Base-by-base conservation (phyloP, 2,113 vertebrate species). In the Aphyosemion australe region DNA sequence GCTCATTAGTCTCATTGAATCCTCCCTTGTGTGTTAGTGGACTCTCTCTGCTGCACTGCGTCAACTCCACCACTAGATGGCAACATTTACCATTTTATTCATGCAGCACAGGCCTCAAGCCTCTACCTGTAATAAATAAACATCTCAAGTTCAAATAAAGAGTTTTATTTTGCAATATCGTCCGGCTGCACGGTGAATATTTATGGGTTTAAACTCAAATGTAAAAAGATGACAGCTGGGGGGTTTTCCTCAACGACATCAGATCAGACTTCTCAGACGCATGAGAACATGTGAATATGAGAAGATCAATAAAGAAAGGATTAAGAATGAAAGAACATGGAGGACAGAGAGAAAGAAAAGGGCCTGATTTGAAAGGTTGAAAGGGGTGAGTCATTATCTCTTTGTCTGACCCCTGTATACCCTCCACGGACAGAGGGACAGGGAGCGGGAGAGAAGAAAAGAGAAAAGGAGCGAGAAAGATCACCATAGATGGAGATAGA, bases 1-100 rank as follows among this genome's bases (percentile, higher is more conserved):
- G 83, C 92, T 93, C 93, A 94, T 94, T 93, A 94, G 92, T 93
- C 93, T 84, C 83, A 60, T 69, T 50, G 78, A 83, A 68, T 63
- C 82, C 75, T 74, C 84, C 85, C 76, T 56, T 61, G 71, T 74
- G 78, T 76, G 72, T 79, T 67, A 20, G 60, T 21, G 2, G 26
- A 16, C 18, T 21, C 68, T 83, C 7, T 1, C n/a, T 61, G 0
- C 20, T 59, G 20, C 62, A 10, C 1, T 55, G 60, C 57, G 42
- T 5, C 1, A 0, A 5, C 0, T 46, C 0, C 0, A 46, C 78
- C 95, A 91, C 92, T 83, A 93, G 95, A 91, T 94, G 95, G 93
- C 86, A 65, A 79, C 73, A 88, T 82, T 93, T 84, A 90, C 92
- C 93, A 89, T 63, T 34, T 7, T 26, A 4, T 11, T 8, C 26